Base-by-base conservation (phyloP, 2,888 invertebrate species). In the Chamaedrilus cognettii region DNA sequence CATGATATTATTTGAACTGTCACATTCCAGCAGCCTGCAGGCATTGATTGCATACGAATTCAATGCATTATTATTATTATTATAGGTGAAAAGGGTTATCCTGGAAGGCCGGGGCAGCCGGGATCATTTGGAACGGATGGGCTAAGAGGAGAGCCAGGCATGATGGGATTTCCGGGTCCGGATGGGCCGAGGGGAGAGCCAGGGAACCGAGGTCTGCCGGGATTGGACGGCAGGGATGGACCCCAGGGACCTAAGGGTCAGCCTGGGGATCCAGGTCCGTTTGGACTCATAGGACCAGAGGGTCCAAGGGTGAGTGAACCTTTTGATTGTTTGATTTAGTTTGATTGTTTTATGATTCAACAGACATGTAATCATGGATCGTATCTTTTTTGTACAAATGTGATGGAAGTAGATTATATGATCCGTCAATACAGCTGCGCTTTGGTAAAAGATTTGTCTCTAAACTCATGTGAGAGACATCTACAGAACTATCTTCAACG, bases 151-250 rank as follows among this genome's bases (percentile, higher is more conserved):
- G 35, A 42, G 11, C 34, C 28, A 26, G 66, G 66, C 30, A 65
- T 77, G 42, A 74, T 77, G 57, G 80, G 80, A 15, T 33, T 63
- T 23, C 66, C 70, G 28, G 75, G 71, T 33, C 11, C 42, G 28
- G 52, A 62, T 50, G 68, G 69, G 26, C 30, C 2, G 19, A 62
- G 30, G 42, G 68, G 71, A 52, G 64, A 69, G 7, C 32, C n/a
- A 34, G 57, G 60, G 34, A 35, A 34, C 56, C 5, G 52, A 33
- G 28, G 57, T 7, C 28, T 23, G 0, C 2, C 52, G 15, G 64
- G 64, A n/a, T 19, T 57, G 19, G 26, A 64, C 23, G 64, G 64
- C 31, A 34, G 7, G 32, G 31, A 30, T 11, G 50, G 62, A 4
- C 2, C 28, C 23, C 50, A 30, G 30, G 60, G 60, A 23, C 1